These are phyloP conservation scores for Steinernema carpocapsae DNA, from an alignment of 2,888 invertebrate species.

Conservation along the genomic window DNA sequence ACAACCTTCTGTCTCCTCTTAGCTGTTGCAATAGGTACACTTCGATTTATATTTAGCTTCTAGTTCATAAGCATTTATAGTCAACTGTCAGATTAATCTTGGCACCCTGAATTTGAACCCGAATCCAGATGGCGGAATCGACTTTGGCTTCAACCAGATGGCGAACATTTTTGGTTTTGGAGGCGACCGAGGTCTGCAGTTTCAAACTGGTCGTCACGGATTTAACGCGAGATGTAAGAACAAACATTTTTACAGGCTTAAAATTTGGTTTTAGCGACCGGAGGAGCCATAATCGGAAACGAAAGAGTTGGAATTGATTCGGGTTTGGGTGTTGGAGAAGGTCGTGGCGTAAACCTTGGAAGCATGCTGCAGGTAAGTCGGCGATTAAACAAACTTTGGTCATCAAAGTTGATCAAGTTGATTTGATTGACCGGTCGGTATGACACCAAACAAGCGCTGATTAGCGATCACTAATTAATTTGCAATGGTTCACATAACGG, in stretches of 20 bases:
- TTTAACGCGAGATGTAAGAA: conserved; percentile 47
- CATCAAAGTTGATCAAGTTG: no score
- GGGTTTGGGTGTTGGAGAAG: conserved; percentile 39
- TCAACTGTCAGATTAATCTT: conserved; percentile 37
- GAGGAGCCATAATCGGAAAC: conserved; percentile 55
- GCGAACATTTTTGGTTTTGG: conserved; percentile 62
- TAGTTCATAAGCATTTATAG: background rate
- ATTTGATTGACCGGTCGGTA: no score
- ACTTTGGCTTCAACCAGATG: conserved; percentile 57
- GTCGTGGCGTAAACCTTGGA: conserved; percentile 41
- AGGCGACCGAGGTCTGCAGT: conserved; percentile 53
- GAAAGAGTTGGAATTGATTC: conserved; percentile 54
- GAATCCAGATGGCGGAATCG: conserved; percentile 40
- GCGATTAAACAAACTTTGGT: no score
- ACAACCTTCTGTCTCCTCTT: background rate
- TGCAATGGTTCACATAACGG: no score
- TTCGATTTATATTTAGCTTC: background rate
- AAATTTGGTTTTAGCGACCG: conserved; percentile 46
- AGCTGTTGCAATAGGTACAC: background rate
- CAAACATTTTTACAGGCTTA: background rate
- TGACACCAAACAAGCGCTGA: no score
- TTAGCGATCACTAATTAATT: no score
- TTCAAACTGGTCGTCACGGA: conserved; percentile 47
- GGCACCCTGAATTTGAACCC: conserved; percentile 44
- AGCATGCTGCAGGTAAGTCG: conserved; percentile 39